Evolutionary conservation across 2,888 invertebrate genomes (phyloP), one percentile per base, ranked within the genome.

Genomic region (Rhagonycha fulva): DNA sequence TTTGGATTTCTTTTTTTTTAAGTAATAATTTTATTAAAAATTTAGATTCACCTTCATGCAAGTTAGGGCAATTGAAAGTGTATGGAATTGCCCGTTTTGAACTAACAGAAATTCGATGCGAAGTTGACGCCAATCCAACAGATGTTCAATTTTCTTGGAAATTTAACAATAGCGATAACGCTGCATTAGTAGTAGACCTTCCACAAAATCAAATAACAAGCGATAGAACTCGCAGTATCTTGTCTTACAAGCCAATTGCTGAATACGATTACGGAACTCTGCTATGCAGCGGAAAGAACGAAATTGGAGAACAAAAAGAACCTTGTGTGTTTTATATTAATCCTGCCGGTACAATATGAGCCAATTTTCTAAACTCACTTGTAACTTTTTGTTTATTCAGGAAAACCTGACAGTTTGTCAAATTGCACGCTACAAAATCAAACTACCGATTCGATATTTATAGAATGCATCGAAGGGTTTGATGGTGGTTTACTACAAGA

Each of bases 401-500:
- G 94, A 82, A 93, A 93, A 84, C 94, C 94, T 72, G 94, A 94
- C 86, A 88, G 92, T 9, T 89, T 94, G 78, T 89, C 91, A 79
- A 94, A 94, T 87, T 95, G 94, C 87, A 92, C 93, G 72, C 90
- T 94, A 80, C 89, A 92, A 79, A 95, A 94, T 88, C 93, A 93
- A 86, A 94, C 94, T 30, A 91, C 92, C 75, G 92, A 93, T 81
- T 92, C 93, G 30, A 88, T 95, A 81, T 91, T 92, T 87, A 92
- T 94, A 80, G 93, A 93, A 86, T 95, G 94, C 87, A 87, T 90
- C 24, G 93, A 93, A 84, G 94, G 94, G 75, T 94, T 94, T 87
- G 93, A 94, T 86, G 94, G 94, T 14, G 94, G 94, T 63, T 88
- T 94, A 76, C 90, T 91, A 78, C 94, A 94, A 87, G 91, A 91